phyloP scores from a whole-genome alignment of 1,140 invertebrate species.

The Danaus melanippus region DNA sequence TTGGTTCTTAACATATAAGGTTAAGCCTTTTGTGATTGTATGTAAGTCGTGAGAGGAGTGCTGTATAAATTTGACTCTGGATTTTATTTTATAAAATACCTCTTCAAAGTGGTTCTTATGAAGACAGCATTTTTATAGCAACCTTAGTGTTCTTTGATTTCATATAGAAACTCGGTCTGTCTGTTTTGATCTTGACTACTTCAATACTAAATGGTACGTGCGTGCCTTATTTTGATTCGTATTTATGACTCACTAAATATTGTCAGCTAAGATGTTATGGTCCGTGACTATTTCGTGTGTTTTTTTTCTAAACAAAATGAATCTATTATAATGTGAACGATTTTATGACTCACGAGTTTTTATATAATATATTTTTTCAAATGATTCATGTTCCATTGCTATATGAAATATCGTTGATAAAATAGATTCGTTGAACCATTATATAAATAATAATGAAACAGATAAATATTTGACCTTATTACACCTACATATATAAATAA shows the following conservation, averaged over 20 bases:
- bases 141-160: too few species aligned
- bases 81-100: too few species aligned
- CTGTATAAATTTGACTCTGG: too few species aligned
- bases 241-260: slow-evolving; percentile 29
- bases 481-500: too few species aligned
- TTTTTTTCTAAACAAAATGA: slow-evolving; percentile 20
- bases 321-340: slow-evolving; percentile 35
- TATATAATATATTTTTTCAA: slow-evolving; percentile 17
- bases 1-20: slow-evolving; percentile 34
- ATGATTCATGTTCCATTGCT: slow-evolving; percentile 24
- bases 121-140: too few species aligned
- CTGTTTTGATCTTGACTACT: slow-evolving; percentile 5
- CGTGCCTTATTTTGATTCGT: slow-evolving; percentile 26
- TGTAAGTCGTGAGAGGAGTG: too few species aligned
- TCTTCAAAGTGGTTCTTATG: too few species aligned
- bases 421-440: too few species aligned
- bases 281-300: slow-evolving; percentile 33
- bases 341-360: slow-evolving; percentile 47
- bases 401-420: slow-evolving; percentile 24
- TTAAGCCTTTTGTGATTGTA: slow-evolving; percentile 7
- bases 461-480: too few species aligned
- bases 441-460: too few species aligned
- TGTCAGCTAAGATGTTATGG: slow-evolving; percentile 27
- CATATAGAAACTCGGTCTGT: too few species aligned
- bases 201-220: slow-evolving; percentile 17